A percentile compares a stretch with the other conserved stretches of the same genome.
phyloP scores from a whole-genome alignment of 1,140 invertebrate genomes.

The Cydia amplana region DNA sequence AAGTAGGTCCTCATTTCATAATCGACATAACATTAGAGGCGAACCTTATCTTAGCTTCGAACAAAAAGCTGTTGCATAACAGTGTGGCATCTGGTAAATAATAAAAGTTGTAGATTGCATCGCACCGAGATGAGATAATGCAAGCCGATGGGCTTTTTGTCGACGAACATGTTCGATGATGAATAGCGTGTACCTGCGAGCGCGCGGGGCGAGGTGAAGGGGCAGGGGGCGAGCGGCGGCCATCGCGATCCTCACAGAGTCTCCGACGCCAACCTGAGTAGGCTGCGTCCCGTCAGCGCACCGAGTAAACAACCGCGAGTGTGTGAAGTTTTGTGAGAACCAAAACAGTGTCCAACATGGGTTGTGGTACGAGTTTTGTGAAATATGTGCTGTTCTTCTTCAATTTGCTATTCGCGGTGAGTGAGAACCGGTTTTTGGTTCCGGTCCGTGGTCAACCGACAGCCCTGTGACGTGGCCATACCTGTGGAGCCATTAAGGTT shows the following conservation, averaged over 20 bases:
- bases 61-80: neutral
- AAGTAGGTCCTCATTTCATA: too few species aligned
- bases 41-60: neutral
- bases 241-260: slow-evolving; percentile 64
- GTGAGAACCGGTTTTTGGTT: slow-evolving; percentile 77
- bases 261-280: slow-evolving; percentile 47
- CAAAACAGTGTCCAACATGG: slow-evolving; percentile 74
- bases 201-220: slow-evolving; percentile 46
- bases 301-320: slow-evolving; percentile 63
- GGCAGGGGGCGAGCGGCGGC: slow-evolving; percentile 58
- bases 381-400: slow-evolving; percentile 92
- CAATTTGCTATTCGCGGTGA: slow-evolving; percentile 92
- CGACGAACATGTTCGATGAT: slow-evolving; percentile 5
- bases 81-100: neutral
- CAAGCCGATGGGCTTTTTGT: neutral
- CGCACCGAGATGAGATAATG: slow-evolving; percentile 20
- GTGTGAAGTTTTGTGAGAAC: slow-evolving; percentile 67
- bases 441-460: slow-evolving; percentile 61
- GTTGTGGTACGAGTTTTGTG: slow-evolving; percentile 87
- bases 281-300: slow-evolving; percentile 40
- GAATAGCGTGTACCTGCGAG: slow-evolving; percentile 39
- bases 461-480: slow-evolving; percentile 51
- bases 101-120: slow-evolving; percentile 6
- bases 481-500: slow-evolving; percentile 36
- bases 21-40: too few species aligned